Base-by-base conservation (phyloP, 2,797 vertebrate genomes). In the Lacerta agilis region DNA sequence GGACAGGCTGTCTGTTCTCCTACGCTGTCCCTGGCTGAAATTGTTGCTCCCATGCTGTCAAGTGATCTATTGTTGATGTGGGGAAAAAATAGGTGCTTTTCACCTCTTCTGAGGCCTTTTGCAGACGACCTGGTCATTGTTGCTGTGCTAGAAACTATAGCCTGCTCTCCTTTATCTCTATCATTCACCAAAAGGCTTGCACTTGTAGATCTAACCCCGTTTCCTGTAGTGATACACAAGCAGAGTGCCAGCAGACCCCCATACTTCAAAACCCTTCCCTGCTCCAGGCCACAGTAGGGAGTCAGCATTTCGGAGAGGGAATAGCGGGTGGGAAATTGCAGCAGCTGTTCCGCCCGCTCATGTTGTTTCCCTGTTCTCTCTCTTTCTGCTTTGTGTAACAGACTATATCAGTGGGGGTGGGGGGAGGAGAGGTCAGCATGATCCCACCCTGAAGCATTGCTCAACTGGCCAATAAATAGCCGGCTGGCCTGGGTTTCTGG, bases 401-500 rank as follows among this genome's bases (percentile, higher is more conserved):
- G 45, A 49, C 87, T 36, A 0, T 86, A 72, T 20, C 13, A 0
- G 7, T 0, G 9, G 92, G 79, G 73, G n/a, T n/a, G 49, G 49
- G 49, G 89, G 76, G 89, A 88, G 92, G 72, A 67, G 55, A 86
- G 33, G 86, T 73, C 85, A 82, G 29, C 18, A 7, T 76, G 20
- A 23, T 83, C 90, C 87, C 86, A 87, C 43, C 76, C 0, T 86
- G 93, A 92, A 90, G 45, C 66, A 6, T 86, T 0, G 6, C 91
- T 38, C 58, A 3, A 82, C 87, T 91, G 83, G 92, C 69, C 87
- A 93, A 96, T 97, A 97, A 97, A 96, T 96, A 96, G 94, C 93
- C 92, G 91, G 92, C 93, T 90, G 33, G 23, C 11, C 67, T 1
- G 58, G 8, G 66, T 38, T 82, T 55, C 5, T 29, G 0, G 78